Conservation (phyloP, 2,113 vertebrate genomes). For the Oenanthe oenanthe region DNA sequence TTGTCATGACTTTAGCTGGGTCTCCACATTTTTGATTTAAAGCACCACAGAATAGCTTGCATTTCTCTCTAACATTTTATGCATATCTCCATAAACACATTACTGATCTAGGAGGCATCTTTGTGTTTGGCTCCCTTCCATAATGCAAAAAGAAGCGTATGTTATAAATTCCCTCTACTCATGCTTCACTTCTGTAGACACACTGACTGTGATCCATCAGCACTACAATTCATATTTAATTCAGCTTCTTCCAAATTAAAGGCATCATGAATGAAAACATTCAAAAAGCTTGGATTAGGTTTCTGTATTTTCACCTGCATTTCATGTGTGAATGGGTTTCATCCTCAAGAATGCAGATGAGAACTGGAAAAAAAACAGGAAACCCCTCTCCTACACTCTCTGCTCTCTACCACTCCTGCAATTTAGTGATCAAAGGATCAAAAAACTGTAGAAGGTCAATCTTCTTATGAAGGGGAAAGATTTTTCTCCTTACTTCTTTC, state of each 20-base stretch:
- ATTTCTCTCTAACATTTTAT: not conserved
- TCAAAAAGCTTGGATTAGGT: not conserved
- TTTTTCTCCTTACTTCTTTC: not conserved
- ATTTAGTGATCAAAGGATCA: not conserved
- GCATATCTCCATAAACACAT: not conserved
- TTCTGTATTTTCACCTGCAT: not conserved
- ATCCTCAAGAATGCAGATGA: not conserved
- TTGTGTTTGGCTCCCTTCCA: not conserved
- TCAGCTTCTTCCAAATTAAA: not conserved
- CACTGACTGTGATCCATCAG: not conserved
- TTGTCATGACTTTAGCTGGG: not conserved
- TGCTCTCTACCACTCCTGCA: not conserved
- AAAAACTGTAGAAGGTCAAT: not conserved
- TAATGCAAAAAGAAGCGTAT: not conserved
- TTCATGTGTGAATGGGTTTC: not conserved
- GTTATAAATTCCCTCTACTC: not conserved
- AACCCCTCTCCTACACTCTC: not conserved
- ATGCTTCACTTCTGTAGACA: not conserved
- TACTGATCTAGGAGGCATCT: not conserved
- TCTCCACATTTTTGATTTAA: not conserved
- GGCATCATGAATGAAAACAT: not conserved
- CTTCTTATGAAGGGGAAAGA: not conserved
- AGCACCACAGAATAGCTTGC: not conserved
- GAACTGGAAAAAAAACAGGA: rapidly evolving
- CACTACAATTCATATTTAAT: not conserved